Evolutionary conservation across 2,113 vertebrate species (phyloP).

Genomic region (Engystomops pustulosus): DNA sequence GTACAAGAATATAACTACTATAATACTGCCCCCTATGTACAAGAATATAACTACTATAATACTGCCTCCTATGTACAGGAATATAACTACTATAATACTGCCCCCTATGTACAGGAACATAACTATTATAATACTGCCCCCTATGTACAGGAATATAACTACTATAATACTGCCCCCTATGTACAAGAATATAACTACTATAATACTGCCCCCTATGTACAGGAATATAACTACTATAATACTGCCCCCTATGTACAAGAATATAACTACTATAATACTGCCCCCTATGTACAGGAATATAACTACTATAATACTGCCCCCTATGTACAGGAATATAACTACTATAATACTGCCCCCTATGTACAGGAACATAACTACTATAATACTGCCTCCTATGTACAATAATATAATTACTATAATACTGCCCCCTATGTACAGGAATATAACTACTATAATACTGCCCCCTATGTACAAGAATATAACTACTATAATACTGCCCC

Average conservation of each 20-base stretch:
- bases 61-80: neutral
- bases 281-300: too few relatives aligned
- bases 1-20: conserved; percentile 6
- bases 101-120: neutral
- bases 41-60: too few relatives aligned
- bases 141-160: conserved; percentile 6
- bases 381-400: conserved; percentile 4
- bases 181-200: conserved; percentile 3
- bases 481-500: conserved; percentile 3
- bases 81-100: conserved; percentile 10
- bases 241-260: too few relatives aligned
- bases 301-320: too few relatives aligned
- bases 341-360: neutral
- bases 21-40: neutral
- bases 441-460: conserved; percentile 13
- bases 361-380: conserved; percentile 6
- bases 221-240: too few relatives aligned
- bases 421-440: neutral
- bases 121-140: conserved; percentile 2
- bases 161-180: neutral
- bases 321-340: too few relatives aligned
- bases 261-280: too few relatives aligned
- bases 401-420: conserved; percentile 7
- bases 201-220: neutral
- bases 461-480: neutral